These are phyloP conservation scores for Hexactinellida sp. DNA, from an alignment of 37 sponge, comb jelly and placozoan genomes.

Conservation along the genomic window DNA sequence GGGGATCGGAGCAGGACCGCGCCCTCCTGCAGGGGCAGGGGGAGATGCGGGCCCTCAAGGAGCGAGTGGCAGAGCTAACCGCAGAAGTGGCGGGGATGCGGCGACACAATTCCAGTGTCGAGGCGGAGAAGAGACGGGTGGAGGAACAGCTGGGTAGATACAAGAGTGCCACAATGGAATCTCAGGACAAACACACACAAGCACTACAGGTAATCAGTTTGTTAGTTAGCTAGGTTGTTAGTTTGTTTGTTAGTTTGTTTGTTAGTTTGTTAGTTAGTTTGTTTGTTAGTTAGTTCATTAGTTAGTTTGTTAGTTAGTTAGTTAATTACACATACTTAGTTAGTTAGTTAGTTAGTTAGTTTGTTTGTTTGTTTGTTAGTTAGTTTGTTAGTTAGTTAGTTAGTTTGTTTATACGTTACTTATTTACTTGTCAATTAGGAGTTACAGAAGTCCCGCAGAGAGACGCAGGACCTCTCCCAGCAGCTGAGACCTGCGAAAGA, in stretches of 20 bases:
- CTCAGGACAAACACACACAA: slow-evolving; percentile 7
- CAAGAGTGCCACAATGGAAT: not conserved
- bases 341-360: not conserved
- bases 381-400: no score
- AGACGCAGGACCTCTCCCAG: not conserved
- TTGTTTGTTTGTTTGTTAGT: not conserved
- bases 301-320: not conserved
- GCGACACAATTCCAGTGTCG: not conserved
- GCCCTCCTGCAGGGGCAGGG: not conserved
- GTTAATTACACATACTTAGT: no score
- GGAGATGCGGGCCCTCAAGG: not conserved
- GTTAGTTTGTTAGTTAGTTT: no score
- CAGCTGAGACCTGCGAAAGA: not conserved
- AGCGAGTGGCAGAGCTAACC: not conserved
- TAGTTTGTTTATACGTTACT: no score
- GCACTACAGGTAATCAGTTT: not conserved
- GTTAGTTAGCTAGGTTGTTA: no score
- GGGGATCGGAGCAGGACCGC: not conserved
- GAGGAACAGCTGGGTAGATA: not conserved
- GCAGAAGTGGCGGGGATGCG: not conserved
- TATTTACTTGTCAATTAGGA: not conserved
- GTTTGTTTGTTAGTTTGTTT: not conserved
- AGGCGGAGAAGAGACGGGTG: not conserved
- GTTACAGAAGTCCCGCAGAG: not conserved
- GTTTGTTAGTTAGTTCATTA: not conserved